phyloP scores from a whole-genome alignment of 2,888 invertebrate genomes.

The Phaedon cochleariae region DNA sequence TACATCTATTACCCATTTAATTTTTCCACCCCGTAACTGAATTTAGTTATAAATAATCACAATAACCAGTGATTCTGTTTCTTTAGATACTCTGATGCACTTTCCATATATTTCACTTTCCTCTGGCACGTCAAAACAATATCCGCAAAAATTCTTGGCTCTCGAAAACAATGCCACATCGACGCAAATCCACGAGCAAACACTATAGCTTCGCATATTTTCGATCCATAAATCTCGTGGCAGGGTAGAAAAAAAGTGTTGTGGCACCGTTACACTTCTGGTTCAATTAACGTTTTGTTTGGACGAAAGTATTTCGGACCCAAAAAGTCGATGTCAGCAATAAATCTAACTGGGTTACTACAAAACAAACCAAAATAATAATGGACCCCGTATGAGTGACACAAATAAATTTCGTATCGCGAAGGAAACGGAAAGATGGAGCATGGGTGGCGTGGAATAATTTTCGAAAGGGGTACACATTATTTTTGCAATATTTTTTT shows the following conservation, averaged over 20 bases:
- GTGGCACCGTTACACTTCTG: slow-evolving; percentile 52
- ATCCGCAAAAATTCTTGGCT: not conserved
- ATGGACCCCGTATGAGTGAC: slow-evolving; percentile 61
- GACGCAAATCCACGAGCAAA: slow-evolving; percentile 9
- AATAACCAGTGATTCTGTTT: no score
- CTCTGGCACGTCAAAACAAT: not conserved
- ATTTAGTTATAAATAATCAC: no score
- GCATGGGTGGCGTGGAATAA: not conserved
- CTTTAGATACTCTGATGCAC: no score
- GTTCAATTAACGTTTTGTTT: slow-evolving; percentile 56
- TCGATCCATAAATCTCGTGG: slow-evolving; percentile 42
- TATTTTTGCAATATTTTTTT: no score
- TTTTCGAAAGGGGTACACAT: no score
- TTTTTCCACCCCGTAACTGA: no score
- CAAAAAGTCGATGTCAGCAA: slow-evolving; percentile 50
- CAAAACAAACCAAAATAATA: slow-evolving; percentile 61
- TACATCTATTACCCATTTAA: no score
- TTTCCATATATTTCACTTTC: not conserved
- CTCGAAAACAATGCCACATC: not conserved
- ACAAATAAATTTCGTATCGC: slow-evolving; percentile 56
- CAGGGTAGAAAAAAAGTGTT: slow-evolving; percentile 43
- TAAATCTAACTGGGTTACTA: slow-evolving; percentile 59
- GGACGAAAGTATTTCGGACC: slow-evolving; percentile 49
- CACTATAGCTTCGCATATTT: slow-evolving; percentile 35
- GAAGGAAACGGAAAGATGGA: slow-evolving; percentile 31